These are phyloP conservation scores for Dioctria linearis DNA, from an alignment of 2,888 invertebrate genomes.

Conservation along the genomic window DNA sequence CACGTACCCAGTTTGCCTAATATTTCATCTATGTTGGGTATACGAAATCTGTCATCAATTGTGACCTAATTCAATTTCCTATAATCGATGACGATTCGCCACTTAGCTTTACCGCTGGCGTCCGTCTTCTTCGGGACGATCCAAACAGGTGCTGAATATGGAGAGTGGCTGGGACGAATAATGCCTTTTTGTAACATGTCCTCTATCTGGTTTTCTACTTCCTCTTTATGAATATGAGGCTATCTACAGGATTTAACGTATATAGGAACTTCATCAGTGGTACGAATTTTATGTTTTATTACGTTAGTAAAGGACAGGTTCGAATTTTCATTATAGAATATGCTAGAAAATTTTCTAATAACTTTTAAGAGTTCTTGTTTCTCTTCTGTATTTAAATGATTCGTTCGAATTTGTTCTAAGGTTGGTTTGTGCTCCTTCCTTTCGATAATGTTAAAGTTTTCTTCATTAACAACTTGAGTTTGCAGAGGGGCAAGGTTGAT, in stretches of 20 bases:
- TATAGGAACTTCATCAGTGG: neutral
- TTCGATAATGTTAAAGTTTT: conserved; percentile 9
- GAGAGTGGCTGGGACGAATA: too few relatives aligned
- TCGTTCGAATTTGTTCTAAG: neutral
- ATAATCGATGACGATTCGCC: too few relatives aligned
- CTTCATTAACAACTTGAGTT: neutral
- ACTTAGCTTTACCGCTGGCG: too few relatives aligned
- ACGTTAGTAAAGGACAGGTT: neutral
- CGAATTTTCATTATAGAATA: neutral
- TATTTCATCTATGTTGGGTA: neutral
- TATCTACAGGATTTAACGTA: conserved; percentile 1
- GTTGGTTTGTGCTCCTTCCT: neutral
- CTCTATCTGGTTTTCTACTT: neutral
- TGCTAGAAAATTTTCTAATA: neutral
- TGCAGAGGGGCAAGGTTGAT: neutral
- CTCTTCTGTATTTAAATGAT: neutral
- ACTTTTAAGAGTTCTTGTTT: neutral
- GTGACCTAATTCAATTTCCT: too few relatives aligned
- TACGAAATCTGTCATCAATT: too few relatives aligned
- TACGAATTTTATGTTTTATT: conserved; percentile 10
- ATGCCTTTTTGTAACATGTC: too few relatives aligned
- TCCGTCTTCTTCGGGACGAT: too few relatives aligned
- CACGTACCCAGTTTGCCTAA: neutral
- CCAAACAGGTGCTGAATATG: too few relatives aligned
- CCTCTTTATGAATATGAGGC: neutral